Evolutionary conservation across 2,113 vertebrate genomes (phyloP), one percentile per base, ranked within the genome.

Genomic region (Paramormyrops kingsleyae): DNA sequence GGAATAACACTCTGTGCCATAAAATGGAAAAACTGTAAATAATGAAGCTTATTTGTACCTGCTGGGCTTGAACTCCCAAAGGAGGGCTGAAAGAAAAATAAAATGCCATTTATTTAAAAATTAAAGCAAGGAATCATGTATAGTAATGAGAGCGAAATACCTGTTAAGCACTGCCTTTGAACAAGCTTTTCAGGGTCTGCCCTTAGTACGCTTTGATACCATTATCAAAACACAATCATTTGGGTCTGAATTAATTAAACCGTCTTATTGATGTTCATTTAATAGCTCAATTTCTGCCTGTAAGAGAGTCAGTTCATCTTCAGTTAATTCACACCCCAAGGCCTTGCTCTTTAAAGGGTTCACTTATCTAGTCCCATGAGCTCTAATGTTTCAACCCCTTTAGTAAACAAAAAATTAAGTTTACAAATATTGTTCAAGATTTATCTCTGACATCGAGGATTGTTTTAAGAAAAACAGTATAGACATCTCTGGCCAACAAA

Each of bases 11-110:
- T 17, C 17, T 0, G 1, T 27, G 4, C 24, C 2, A 12, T 21
- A 47, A 88, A 84, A 19, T 2, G 17, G 42, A 39, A 50, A 56
- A 46, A 53, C 12, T 52, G 50, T 15, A 62, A 49, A 46, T 59
- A 88, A 74, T 42, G 12, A 46, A 24, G 17, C 24, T 52, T 31
- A 19, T 31, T 31, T 90, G 44, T 88, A 88, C 62, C 59, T 56
- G 49, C 97, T 96, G 97, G 96, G 94, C 96, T 97, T 93, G 96
- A 96, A 94, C 96, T 97, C 93, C 96, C 96, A 95, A 97, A 94
- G 94, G 96, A 97, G 95, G 96, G 96, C 96, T 97, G 12, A 47
- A 83, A 80, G 74, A 88, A 94, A 88, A 84, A 92, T 80, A 6
- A 80, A 80, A 80, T 7, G 31, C 5, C 92, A 93, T 21, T 42